Base-by-base conservation (phyloP, 2,113 vertebrate species). In the Pituophis catenifer region DNA sequence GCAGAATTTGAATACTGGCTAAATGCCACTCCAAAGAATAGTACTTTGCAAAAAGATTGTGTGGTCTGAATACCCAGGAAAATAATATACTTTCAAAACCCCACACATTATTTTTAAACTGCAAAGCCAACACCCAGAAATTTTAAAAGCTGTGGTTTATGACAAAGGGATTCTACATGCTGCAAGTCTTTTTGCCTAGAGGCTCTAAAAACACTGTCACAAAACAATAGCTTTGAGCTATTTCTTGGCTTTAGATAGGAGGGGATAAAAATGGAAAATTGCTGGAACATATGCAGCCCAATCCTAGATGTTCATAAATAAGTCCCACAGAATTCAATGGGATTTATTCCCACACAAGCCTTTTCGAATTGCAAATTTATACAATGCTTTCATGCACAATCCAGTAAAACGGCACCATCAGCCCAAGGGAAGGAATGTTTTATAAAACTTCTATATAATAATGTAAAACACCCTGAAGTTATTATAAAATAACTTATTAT, bases 121-220 rank as follows among this genome's bases (percentile, higher is more conserved):
- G 93, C 86, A 93, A 55, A 91, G 90, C 81, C 93, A 91, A 88
- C 89, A 91, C 90, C 89, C 88, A 94, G 88, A 94, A 90, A 94
- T 70, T 44, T 90, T 55, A 48, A 90, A 90, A 70, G 33, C 58
- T 92, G 75, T 86, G 88, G 88, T 90, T 90, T 70, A 70, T 90
- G 88, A 92, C 91, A 94, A 91, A 89, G 65, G 89, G 88, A 58
- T 94, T 62, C 88, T 92, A 38, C 52, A 94, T 50, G 50, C 50
- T 70, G 57, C 65, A 81, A 21, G 33, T 59, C 65, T 55, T 58
- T 91, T 92, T 87, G 50, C 75, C 57, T 23, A 87, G 50, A 92
- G 88, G 55, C 50, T 55, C 26, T 38, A 29, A 11, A 86, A 89
- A 57, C 57, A 86, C 24, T 87, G 75, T 23, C 55, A 59, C 87